Conservation (phyloP, 2,113 vertebrate species). For the Ifrita kowaldi region DNA sequence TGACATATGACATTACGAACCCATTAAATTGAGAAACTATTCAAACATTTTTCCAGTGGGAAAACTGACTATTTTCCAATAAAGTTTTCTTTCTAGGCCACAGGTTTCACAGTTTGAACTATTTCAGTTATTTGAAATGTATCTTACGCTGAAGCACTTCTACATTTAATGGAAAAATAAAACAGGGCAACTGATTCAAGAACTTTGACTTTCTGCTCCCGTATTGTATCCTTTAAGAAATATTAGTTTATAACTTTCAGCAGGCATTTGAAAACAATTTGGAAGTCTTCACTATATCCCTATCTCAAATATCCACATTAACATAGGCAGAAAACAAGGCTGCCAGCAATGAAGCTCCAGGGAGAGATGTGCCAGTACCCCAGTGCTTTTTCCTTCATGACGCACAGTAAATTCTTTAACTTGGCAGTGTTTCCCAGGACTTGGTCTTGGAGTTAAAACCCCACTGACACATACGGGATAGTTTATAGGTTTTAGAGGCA, state of each 20-base stretch:
- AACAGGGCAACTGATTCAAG: neutral
- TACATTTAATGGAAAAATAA: neutral
- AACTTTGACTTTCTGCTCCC: neutral
- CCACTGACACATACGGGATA: neutral
- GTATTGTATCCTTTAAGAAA: neutral
- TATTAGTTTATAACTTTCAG: neutral
- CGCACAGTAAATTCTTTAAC: neutral
- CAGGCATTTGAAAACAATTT: neutral
- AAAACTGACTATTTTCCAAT: constrained; percentile 24
- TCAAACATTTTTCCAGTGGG: neutral
- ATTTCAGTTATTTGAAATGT: constrained; percentile 11
- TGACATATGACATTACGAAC: neutral
- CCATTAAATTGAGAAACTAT: constrained; percentile 15
- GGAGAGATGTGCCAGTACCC: neutral
- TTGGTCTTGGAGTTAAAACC: neutral
- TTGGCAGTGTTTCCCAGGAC: neutral
- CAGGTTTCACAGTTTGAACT: constrained; percentile 10
- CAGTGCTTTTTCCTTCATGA: neutral
- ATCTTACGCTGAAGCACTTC: neutral
- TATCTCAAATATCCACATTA: neutral
- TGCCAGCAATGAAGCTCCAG: neutral
- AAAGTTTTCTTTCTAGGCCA: neutral
- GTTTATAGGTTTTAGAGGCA: neutral
- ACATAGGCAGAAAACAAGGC: neutral
- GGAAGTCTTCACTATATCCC: neutral